A percentile compares a stretch with the other conserved stretches of the same genome.
Conservation (phyloP, 2,888 invertebrate genomes). For the Lasiommata megera region DNA sequence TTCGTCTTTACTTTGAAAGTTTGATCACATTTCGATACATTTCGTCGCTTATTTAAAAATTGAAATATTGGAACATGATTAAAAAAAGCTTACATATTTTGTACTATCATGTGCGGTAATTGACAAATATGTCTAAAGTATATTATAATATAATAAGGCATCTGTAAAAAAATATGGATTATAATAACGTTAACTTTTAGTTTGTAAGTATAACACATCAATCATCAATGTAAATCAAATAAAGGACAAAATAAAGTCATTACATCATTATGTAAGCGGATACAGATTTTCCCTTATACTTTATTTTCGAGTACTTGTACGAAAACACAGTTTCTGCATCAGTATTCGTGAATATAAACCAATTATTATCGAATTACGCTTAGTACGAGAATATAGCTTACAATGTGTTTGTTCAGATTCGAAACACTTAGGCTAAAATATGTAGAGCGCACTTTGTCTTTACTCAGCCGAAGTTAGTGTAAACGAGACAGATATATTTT, state of each 20-base stretch:
- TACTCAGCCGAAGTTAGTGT: too few species aligned
- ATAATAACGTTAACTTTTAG: constrained; percentile 41
- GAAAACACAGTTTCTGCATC: background rate
- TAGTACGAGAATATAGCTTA: background rate
- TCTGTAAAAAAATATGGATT: constrained; percentile 36
- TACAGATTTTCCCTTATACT: constrained; percentile 12
- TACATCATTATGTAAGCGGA: background rate
- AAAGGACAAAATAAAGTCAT: constrained; percentile 33
- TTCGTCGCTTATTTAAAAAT: constrained; percentile 20
- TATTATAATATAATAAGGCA: constrained; percentile 36
- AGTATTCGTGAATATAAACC: background rate
- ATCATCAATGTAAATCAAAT: constrained; percentile 32
- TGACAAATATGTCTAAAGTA: constrained; percentile 45
- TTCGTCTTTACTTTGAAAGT: constrained; percentile 33
- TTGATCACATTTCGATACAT: constrained; percentile 33
- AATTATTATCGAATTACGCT: background rate
- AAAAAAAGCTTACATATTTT: constrained; percentile 53
- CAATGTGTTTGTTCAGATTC: too few species aligned
- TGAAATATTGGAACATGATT: constrained; percentile 57
- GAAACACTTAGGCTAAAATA: too few species aligned
- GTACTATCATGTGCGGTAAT: constrained; percentile 70
- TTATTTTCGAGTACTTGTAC: background rate
- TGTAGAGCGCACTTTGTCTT: too few species aligned
- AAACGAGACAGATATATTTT: too few species aligned
- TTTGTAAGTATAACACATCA: constrained; percentile 41